Base-by-base conservation (phyloP, 1,140 invertebrate genomes). In the Drosophila willistoni region DNA sequence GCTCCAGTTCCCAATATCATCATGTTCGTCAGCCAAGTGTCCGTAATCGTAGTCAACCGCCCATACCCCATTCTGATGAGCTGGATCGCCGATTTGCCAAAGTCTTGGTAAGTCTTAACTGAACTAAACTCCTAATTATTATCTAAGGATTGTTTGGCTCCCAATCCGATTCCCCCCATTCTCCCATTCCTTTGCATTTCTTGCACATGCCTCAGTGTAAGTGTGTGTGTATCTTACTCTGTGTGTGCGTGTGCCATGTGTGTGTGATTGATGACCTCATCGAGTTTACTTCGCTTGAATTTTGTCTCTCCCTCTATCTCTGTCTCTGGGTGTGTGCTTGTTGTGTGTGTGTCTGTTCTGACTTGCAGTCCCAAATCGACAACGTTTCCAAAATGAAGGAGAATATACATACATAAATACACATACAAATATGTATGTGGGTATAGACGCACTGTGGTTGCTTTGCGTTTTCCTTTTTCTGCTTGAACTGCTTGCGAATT, bases 81-180 rank as follows among this genome's bases (percentile, higher is more conserved):
- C 94, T 98, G 92, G 98, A 98, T 92, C 95, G 95, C 81, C 94
- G 97, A 78, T 98, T 98, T 93, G 97, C 97, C 74, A 98, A 98
- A 97, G 97, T 98, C 89, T 93, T 98, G 95, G 98, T 98, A 93
- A 96, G 97, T 68, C 7, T 25, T 22, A n/a, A 12, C 36, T 34
- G 6, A 34, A 2, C 9, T 34, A 25, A 25, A 36, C 34, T 36
- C 34, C 34, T 36, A 10, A 56, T n/a, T 29, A 14, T 64, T 13
- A 41, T 55, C 33, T 65, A 65, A 66, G 74, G 74, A 77, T 77
- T 71, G 67, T 61, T 68, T 77, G 60, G 22, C 22, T 22, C 19
- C 60, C 29, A 6, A 4, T 42, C 59, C 72, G 33, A 59, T 51
- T 55, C 36, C 47, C 3, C 22, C 17, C 64, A 19, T 34, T 33